Evolutionary conservation across 2,888 invertebrate species (phyloP).

Genomic region (Axea sp.): DNA sequence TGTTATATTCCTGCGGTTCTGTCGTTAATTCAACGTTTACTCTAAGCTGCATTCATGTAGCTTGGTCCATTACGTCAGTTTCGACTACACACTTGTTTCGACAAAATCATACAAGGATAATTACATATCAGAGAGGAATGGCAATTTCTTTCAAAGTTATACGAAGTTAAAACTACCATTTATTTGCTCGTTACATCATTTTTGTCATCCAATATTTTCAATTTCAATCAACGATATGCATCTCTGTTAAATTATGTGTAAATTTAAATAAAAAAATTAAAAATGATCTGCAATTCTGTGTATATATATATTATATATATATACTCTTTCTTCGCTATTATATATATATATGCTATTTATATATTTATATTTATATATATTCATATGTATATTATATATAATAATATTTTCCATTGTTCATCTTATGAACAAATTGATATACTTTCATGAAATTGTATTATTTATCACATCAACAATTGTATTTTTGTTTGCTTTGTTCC

Average conservation of each 20-base stretch:
- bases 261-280: slow-evolving; percentile 52
- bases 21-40: slow-evolving; percentile 15
- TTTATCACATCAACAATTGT: slow-evolving; percentile 61
- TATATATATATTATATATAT: slow-evolving; percentile 43
- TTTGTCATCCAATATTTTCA: slow-evolving; percentile 11
- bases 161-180: slow-evolving; percentile 37
- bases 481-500: slow-evolving; percentile 49
- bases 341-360: slow-evolving; percentile 51
- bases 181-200: slow-evolving; percentile 18
- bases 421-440: slow-evolving; percentile 52
- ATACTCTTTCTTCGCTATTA: slow-evolving; percentile 41
- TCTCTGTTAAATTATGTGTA: slow-evolving; percentile 30
- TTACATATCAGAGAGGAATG: slow-evolving; percentile 52
- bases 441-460: slow-evolving; percentile 61
- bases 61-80: slow-evolving; percentile 37
- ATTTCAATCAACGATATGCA: slow-evolving; percentile 30
- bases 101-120: slow-evolving; percentile 41
- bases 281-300: slow-evolving; percentile 38
- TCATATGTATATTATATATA: slow-evolving; percentile 55
- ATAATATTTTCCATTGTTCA: slow-evolving; percentile 43
- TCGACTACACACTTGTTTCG: slow-evolving; percentile 31
- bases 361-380: slow-evolving; percentile 48
- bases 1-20: slow-evolving; percentile 35
- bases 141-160: slow-evolving; percentile 36
- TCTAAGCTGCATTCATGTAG: slow-evolving; percentile 19